A percentile compares a stretch with the other conserved stretches of the same genome.
phyloP scores from a whole-genome alignment of 64 coral and sea anemone genomes.

The Porites australiensis region DNA sequence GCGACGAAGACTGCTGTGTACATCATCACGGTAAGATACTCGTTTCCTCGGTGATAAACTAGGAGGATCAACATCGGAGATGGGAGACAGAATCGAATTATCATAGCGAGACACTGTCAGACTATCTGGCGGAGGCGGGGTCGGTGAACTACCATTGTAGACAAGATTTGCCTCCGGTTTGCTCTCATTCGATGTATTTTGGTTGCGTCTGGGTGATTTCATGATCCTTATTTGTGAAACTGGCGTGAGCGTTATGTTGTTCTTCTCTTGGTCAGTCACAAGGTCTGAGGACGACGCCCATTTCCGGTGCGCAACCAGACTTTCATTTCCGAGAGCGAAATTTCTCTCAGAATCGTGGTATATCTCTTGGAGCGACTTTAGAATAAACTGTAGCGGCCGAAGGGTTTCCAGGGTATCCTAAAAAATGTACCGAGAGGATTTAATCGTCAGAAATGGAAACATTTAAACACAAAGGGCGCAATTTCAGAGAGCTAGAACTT shows the following conservation, averaged over 20 bases:
- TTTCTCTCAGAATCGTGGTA: slow-evolving; percentile 70
- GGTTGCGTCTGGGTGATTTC: slow-evolving; percentile 28
- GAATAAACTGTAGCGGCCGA: slow-evolving; percentile 78
- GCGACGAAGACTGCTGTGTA: slow-evolving; percentile 65
- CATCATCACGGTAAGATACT: slow-evolving; percentile 67
- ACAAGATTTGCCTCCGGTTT: neutral
- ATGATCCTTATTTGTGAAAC: slow-evolving; percentile 64
- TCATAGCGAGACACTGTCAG: slow-evolving; percentile 46
- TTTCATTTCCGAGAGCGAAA: slow-evolving; percentile 37
- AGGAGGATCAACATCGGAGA: slow-evolving; percentile 48
- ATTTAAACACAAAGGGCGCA: too few relatives aligned
- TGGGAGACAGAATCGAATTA: slow-evolving; percentile 32
- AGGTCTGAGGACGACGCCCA: slow-evolving; percentile 93
- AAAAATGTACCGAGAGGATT: neutral
- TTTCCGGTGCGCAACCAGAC: slow-evolving; percentile 50
- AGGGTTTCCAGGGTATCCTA: slow-evolving; percentile 86
- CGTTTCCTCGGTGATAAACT: slow-evolving; percentile 59
- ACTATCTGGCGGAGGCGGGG: slow-evolving; percentile 18
- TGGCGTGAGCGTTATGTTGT: slow-evolving; percentile 80
- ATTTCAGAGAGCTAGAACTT: too few relatives aligned
- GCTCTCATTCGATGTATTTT: neutral
- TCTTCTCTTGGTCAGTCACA: slow-evolving; percentile 88
- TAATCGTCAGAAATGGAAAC: too few relatives aligned
- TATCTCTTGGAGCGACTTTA: slow-evolving; percentile 86
- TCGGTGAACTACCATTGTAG: neutral